These are phyloP conservation scores for Tiphia femorata DNA, from an alignment of 2,888 invertebrate species.

Conservation along the genomic window DNA sequence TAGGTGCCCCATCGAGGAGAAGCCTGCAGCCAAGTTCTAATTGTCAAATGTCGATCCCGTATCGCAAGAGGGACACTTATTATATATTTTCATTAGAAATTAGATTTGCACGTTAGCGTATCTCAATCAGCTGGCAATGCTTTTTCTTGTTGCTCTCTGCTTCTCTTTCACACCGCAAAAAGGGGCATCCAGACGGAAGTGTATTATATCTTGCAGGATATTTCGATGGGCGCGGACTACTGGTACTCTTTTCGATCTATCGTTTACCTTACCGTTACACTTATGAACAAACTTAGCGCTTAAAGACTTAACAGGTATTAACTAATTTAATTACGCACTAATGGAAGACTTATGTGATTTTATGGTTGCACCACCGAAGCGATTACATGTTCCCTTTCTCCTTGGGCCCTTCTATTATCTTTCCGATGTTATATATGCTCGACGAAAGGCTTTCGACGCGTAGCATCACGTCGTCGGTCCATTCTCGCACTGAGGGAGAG, in stretches of 20 bases:
- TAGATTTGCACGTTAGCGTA: too few relatives aligned
- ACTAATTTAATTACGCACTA: conserved; percentile 25
- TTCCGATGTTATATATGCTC: conserved; percentile 3
- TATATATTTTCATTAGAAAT: too few relatives aligned
- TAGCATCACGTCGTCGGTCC: conserved; percentile 60
- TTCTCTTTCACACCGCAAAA: too few relatives aligned
- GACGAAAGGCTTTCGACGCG: conserved; percentile 49
- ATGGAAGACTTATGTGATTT: conserved; percentile 67
- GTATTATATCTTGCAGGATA: too few relatives aligned
- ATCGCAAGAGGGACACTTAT: too few relatives aligned
- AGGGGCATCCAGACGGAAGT: too few relatives aligned
- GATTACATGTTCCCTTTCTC: conserved; percentile 42
- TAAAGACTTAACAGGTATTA: not conserved
- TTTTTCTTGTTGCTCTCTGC: too few relatives aligned
- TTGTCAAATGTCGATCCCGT: too few relatives aligned
- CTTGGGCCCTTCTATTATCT: not conserved
- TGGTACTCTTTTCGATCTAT: not conserved
- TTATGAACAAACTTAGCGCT: not conserved
- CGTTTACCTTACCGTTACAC: not conserved
- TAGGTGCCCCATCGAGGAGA: too few relatives aligned
- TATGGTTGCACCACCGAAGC: conserved; percentile 23
- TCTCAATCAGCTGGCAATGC: too few relatives aligned
- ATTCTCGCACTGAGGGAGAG: conserved; percentile 60
- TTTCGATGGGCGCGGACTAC: too few relatives aligned
- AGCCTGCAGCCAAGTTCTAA: too few relatives aligned